Conservation (phyloP, 37 sponge, comb jelly and placozoan species). For the Haliclona indistincta region DNA sequence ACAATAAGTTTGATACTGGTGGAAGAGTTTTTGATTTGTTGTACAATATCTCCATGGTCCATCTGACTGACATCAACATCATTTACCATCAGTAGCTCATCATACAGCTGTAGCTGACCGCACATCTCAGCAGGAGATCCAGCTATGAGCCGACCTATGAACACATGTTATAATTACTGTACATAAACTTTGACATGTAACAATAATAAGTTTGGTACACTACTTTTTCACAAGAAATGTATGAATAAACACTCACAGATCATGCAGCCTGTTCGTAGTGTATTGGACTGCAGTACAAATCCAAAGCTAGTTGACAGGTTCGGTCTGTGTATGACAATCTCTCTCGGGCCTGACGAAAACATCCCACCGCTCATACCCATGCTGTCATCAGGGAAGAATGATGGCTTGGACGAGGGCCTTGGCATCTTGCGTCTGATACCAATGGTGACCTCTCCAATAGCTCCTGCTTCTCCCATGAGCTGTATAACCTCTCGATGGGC, state of each 20-base stretch:
- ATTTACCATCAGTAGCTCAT: conserved; percentile 89
- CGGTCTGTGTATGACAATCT: conserved; percentile 57
- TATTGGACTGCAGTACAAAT: conserved; percentile 92
- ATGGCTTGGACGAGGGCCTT: neutral
- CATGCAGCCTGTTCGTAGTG: conserved; percentile 64
- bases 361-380: neutral
- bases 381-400: neutral
- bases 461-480: conserved; percentile 27
- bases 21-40: conserved; percentile 84
- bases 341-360: conserved; percentile 44
- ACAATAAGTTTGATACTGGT: conserved; percentile 66
- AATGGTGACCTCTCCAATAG: conserved; percentile 2
- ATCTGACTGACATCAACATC: conserved; percentile 79
- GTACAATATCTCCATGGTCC: conserved; percentile 84
- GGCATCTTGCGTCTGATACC: conserved; percentile 12
- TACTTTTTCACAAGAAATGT: neutral
- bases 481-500: conserved; percentile 50
- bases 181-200: neutral
- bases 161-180: neutral
- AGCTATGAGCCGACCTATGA: conserved; percentile 85
- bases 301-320: conserved; percentile 81
- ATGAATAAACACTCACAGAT: conserved; percentile 26
- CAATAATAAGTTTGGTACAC: neutral
- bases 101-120: conserved; percentile 69
- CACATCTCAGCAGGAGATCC: conserved; percentile 86